These are phyloP conservation scores for Conopomorpha cramerella DNA, from an alignment of 1,140 invertebrate genomes.

Conservation along the genomic window DNA sequence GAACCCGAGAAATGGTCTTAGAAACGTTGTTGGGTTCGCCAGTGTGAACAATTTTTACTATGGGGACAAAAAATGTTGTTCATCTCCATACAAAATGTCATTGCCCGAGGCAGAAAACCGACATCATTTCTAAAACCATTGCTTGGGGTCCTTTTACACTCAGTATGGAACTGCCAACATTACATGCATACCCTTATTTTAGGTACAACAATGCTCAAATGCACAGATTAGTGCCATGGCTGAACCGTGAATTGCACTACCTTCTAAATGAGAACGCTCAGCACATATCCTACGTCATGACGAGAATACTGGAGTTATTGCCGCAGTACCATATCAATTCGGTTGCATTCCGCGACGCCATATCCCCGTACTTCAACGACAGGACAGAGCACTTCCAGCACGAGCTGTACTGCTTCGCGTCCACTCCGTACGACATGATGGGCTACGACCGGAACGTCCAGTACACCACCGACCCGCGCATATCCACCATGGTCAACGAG, in stretches of 20 bases:
- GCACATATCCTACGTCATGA: conserved; percentile 68
- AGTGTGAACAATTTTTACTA: no score
- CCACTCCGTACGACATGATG: conserved; percentile 81
- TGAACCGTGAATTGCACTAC: conserved; percentile 83
- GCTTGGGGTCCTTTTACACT: no score
- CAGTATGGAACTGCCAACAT: no score
- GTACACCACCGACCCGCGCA: conserved; percentile 42
- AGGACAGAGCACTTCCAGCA: conserved; percentile 84
- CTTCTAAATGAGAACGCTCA: conserved; percentile 65
- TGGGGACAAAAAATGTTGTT: no score
- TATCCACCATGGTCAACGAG: conserved; percentile 38
- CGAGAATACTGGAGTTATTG: conserved; percentile 72
- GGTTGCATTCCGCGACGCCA: conserved; percentile 67
- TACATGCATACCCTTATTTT: no score
- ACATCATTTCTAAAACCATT: no score
- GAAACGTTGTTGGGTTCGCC: no score
- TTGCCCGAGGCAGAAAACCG: no score
- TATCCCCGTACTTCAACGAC: conserved; percentile 63
- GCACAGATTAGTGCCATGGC: conserved; percentile 83
- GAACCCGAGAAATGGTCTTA: no score
- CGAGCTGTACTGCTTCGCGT: conserved; percentile 86
- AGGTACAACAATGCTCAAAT: conserved; percentile 78
- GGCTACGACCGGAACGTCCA: conserved; percentile 71
- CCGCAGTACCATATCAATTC: conserved; percentile 73
- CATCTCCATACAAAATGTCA: no score